A percentile compares a stretch with the other conserved stretches of the same genome.
Evolutionary conservation across 2,888 invertebrate genomes (phyloP).

Genomic region (Netelia inedita): DNA sequence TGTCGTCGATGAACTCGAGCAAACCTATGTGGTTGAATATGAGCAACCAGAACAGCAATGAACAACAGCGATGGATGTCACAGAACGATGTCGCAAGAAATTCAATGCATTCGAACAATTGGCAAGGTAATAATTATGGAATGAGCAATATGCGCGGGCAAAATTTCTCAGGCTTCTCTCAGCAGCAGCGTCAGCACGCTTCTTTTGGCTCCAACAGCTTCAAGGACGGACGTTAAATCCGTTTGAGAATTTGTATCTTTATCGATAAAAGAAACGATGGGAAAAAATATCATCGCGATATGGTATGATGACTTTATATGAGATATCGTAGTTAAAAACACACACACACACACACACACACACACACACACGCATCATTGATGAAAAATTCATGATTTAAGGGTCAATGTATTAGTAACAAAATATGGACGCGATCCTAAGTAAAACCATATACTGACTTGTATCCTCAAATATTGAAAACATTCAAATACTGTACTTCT

Average conservation of each 20-base stretch:
- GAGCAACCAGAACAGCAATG: conserved; percentile 55
- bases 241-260: neutral
- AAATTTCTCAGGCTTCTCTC: conserved; percentile 70
- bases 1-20: conserved; percentile 50
- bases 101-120: conserved; percentile 66
- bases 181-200: conserved; percentile 57
- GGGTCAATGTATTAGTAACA: conserved; percentile 20
- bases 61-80: conserved; percentile 63
- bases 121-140: conserved; percentile 71
- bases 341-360: no score
- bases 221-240: conserved; percentile 73
- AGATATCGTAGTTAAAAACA: conserved; percentile 30
- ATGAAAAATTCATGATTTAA: conserved; percentile 27
- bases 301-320: conserved; percentile 26
- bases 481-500: conserved; percentile 9
- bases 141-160: conserved; percentile 74
- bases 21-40: conserved; percentile 68
- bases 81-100: conserved; percentile 59
- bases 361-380: neutral
- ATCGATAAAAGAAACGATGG: neutral
- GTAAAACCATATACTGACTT: neutral
- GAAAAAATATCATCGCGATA: neutral
- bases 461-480: neutral
- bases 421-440: conserved; percentile 10
- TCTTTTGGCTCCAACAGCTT: conserved; percentile 71